Evolutionary conservation across 2,797 vertebrate species (phyloP).

Genomic region (Anabacerthia variegaticeps): DNA sequence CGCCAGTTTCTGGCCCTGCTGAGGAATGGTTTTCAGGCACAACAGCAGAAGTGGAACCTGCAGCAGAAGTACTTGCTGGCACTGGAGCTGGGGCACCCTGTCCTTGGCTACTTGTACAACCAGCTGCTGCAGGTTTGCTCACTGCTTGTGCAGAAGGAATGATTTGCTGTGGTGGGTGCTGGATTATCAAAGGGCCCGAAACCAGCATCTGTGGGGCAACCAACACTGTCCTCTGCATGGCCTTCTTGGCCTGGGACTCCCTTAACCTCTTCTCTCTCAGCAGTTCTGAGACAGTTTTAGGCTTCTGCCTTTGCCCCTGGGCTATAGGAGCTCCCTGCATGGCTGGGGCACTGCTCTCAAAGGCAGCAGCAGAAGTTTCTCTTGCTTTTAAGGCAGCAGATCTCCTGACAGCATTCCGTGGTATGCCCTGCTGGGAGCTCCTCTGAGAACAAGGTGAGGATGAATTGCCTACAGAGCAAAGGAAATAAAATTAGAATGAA

Average conservation of each 20-base stretch:
- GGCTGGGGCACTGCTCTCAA: fast-evolving
- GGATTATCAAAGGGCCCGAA: constrained; percentile 63
- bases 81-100: background rate
- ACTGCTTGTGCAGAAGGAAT: background rate
- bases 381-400: background rate
- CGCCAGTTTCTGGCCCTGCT: background rate
- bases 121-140: background rate
- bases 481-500: background rate
- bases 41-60: background rate
- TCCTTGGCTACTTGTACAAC: background rate
- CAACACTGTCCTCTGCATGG: background rate
- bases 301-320: constrained; percentile 29
- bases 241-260: constrained; percentile 31
- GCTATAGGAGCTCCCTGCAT: background rate
- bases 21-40: background rate
- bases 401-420: background rate
- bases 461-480: background rate
- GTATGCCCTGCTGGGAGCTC: background rate
- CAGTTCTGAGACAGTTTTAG: constrained; percentile 76
- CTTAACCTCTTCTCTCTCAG: constrained; percentile 72
- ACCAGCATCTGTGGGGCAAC: constrained; percentile 54
- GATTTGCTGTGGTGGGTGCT: background rate
- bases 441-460: background rate
- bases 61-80: background rate
- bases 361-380: background rate